Evolutionary conservation across 2,888 invertebrate genomes (phyloP).

Genomic region (Nomada fabriciana): DNA sequence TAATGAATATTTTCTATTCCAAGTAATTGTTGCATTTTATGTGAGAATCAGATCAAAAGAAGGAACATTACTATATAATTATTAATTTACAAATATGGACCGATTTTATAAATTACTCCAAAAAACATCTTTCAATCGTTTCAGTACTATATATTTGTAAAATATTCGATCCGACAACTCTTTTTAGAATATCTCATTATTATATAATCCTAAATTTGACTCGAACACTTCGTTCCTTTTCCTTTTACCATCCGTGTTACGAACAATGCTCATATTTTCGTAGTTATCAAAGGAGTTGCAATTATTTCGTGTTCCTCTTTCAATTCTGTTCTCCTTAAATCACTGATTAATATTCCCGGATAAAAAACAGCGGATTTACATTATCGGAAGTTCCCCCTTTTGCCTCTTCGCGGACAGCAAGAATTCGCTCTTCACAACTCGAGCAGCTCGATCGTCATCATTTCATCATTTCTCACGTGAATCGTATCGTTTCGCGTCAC

Average conservation of each 20-base stretch:
- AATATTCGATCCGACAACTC: background rate
- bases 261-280: background rate
- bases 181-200: background rate
- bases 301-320: background rate
- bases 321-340: background rate
- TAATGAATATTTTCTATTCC: too few species aligned
- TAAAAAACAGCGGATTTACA: background rate
- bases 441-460: background rate
- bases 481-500: background rate
- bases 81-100: too few species aligned
- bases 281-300: background rate
- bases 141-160: background rate
- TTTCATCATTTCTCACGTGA: background rate
- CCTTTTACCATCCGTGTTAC: background rate
- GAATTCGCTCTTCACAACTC: background rate
- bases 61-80: too few species aligned
- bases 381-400: too few species aligned
- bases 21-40: too few species aligned
- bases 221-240: background rate
- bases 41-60: too few species aligned
- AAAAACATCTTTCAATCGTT: background rate
- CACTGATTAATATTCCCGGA: conserved; percentile 3
- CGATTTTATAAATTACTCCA: too few species aligned
- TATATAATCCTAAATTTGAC: background rate
- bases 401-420: background rate